Percentiles rank a stretch among this genome's conserved stretches.
Conservation (phyloP, 2,113 vertebrate species). For the Gymnarchus niloticus region DNA sequence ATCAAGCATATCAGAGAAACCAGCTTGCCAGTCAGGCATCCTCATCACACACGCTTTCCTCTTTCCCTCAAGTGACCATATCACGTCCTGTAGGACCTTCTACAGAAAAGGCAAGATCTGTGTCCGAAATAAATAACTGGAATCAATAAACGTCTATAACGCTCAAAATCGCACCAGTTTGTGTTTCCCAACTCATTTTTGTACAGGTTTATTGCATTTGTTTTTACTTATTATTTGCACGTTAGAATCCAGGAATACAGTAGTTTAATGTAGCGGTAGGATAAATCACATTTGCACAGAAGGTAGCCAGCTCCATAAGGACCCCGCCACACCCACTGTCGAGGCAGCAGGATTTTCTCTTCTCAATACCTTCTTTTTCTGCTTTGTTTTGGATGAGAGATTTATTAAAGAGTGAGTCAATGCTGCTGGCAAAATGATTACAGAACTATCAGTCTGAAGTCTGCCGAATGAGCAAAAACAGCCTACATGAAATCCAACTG, state of each 20-base stretch:
- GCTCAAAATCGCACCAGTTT: background rate
- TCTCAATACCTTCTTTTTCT: background rate
- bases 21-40: background rate
- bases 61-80: no score
- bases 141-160: no score
- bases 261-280: no score
- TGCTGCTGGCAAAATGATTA: background rate
- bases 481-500: no score
- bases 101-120: background rate
- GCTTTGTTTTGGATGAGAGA: background rate
- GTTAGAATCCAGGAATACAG: no score
- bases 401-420: background rate
- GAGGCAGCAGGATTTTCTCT: background rate
- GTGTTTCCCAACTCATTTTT: background rate
- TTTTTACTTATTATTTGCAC: background rate
- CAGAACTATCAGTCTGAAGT: background rate
- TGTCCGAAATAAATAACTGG: background rate
- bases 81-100: background rate
- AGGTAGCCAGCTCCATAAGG: background rate
- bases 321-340: background rate
- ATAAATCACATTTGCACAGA: no score
- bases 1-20: background rate
- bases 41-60: no score
- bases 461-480: background rate
- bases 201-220: background rate